Base-by-base conservation (phyloP, 2,888 invertebrate genomes). In the Monoplex corrugatus region DNA sequence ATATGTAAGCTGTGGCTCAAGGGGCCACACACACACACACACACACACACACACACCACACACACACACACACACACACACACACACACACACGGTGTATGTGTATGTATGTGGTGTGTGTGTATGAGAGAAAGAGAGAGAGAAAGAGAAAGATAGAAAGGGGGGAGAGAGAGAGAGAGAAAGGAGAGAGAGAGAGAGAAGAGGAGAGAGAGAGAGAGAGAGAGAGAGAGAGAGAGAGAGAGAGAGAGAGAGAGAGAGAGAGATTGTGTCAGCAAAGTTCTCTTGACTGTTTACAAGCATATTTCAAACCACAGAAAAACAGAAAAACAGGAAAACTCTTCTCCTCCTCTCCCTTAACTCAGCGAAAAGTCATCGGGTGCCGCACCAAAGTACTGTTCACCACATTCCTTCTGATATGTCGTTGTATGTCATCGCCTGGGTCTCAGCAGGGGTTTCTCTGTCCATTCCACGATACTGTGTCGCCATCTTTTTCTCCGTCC, bases 71-170 rank as follows among this genome's bases (percentile, higher is more conserved):
- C 50, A 50, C 50, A 50, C 19, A 50, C 10, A 50, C 10, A 50
- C 50, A 50, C 10, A 50, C 50, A 50, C 50, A 50, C 10, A 50
- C 50, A 28, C 1, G 19, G 78, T 38, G 38, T 10, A 32, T 13
- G 35, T 32, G 32, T 5, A 32, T 10, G 72, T 35, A 10, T 32
- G 72, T 13, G 5, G 68, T 0, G 2, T 28, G 68, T 68, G 68
- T 6, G 28, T 68, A n/a, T 2, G 68, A 94, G 90, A 91, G 93
- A 93, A 93, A 80, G n/a, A 87, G 78, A 43, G 83, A 28, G 19
- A 38, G 38, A 43, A n/a, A 8, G 40, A n/a, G 72, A 10, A n/a
- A 72, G 23, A 72, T 16, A 72, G 72, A 38, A 35, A 1, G 38
- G 75, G 6, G 75, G 8, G 75, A 32, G 32, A 40, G 80, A 40